phyloP scores from a whole-genome alignment of 2,113 vertebrate species.

The Pteropus alecto region DNA sequence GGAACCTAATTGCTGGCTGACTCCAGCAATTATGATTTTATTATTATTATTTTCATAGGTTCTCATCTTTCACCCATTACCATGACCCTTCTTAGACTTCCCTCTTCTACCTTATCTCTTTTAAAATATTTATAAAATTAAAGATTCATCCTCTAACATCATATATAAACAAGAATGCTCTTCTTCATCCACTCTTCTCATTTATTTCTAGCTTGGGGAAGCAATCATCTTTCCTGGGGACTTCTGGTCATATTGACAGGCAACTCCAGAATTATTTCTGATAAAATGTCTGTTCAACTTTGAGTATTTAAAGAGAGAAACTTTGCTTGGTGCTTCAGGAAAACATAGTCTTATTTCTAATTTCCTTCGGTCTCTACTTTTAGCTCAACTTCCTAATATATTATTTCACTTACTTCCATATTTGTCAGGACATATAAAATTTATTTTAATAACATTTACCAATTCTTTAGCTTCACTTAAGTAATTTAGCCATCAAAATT shows the following conservation, averaged over 20 bases:
- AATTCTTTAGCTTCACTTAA: slow-evolving; percentile 21
- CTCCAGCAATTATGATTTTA: not conserved
- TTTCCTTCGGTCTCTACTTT: slow-evolving; percentile 11
- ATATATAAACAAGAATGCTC: not conserved
- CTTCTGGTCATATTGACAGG: not conserved
- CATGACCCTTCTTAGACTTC: not conserved
- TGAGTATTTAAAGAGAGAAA: slow-evolving; percentile 11
- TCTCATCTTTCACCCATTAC: not conserved
- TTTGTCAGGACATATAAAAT: not conserved
- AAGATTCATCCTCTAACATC: not conserved
- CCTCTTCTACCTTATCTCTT: not conserved
- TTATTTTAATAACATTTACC: not conserved
- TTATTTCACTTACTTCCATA: not conserved
- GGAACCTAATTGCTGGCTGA: not conserved
- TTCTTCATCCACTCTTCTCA: not conserved
- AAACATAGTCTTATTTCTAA: slow-evolving; percentile 14
- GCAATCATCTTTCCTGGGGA: not conserved
- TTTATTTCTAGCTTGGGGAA: slow-evolving; percentile 12
- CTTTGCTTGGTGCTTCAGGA: not conserved
- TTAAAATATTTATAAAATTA: slow-evolving; percentile 39
- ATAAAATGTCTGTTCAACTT: slow-evolving; percentile 19
- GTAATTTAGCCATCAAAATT: not conserved
- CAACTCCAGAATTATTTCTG: slow-evolving; percentile 1
- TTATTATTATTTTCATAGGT: not conserved
- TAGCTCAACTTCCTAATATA: not conserved